Conservation (phyloP, 2,113 vertebrate genomes). For the Bubo bubo region DNA sequence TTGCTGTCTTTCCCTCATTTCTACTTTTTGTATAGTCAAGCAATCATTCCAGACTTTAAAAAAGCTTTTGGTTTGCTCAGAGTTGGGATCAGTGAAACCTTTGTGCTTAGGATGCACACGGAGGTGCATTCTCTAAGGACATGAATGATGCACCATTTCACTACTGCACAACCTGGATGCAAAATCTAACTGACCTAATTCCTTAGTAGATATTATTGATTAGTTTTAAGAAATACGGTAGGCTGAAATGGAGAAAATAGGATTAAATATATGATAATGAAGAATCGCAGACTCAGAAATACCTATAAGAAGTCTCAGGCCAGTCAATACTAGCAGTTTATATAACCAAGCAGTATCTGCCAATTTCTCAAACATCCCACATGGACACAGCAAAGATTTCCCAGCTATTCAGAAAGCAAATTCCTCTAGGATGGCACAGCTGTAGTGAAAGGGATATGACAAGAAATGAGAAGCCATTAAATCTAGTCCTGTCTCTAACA, state of each 20-base stretch:
- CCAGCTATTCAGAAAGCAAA: background rate
- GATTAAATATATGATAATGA: background rate
- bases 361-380: background rate
- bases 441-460: background rate
- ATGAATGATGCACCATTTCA: background rate
- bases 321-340: background rate
- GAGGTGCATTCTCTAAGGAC: background rate
- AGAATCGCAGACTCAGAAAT: background rate
- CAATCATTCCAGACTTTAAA: background rate
- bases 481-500: background rate
- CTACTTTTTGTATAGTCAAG: background rate
- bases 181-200: background rate
- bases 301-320: background rate
- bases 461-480: background rate
- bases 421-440: background rate
- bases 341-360: background rate
- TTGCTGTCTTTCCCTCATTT: background rate
- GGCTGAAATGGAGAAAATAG: background rate
- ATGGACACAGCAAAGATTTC: background rate
- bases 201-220: background rate
- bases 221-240: background rate
- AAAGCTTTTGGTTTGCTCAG: background rate
- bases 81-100: background rate
- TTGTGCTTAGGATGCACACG: background rate
- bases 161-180: background rate